phyloP scores from a whole-genome alignment of 2,113 vertebrate genomes.

The Peucedramus taeniatus region DNA sequence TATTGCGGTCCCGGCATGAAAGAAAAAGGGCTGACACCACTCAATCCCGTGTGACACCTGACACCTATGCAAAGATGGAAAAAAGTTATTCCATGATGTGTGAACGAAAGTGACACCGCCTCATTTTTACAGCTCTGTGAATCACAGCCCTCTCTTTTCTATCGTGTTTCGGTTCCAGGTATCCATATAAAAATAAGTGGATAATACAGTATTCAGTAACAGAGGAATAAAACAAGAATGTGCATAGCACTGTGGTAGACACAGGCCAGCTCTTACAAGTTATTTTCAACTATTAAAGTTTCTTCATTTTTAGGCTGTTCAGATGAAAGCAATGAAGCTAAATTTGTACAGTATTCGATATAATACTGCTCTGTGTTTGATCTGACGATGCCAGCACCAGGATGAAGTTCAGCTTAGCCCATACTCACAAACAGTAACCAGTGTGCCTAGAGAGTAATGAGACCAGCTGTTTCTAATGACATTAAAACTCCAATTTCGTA shows the following conservation, averaged over 20 bases:
- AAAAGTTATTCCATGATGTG: background rate
- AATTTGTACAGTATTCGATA: rapidly evolving
- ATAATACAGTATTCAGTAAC: rapidly evolving
- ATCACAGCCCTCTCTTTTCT: background rate
- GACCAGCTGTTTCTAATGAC: background rate
- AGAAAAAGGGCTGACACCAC: background rate
- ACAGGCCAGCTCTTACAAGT: background rate
- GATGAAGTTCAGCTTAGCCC: background rate
- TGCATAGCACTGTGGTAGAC: background rate
- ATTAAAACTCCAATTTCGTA: background rate
- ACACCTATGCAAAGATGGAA: background rate
- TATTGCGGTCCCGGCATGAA: background rate
- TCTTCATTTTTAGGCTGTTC: background rate
- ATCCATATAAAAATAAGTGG: background rate
- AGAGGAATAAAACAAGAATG: background rate
- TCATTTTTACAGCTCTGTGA: background rate
- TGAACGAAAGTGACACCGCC: background rate
- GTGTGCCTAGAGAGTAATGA: background rate
- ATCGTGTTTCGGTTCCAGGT: background rate
- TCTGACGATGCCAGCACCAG: background rate
- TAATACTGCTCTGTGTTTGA: background rate
- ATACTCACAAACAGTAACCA: background rate
- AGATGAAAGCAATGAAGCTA: background rate
- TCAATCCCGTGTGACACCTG: background rate
- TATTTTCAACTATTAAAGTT: background rate